Evolutionary conservation across 2,797 vertebrate genomes (phyloP).

Genomic region (Synanceia verrucosa): DNA sequence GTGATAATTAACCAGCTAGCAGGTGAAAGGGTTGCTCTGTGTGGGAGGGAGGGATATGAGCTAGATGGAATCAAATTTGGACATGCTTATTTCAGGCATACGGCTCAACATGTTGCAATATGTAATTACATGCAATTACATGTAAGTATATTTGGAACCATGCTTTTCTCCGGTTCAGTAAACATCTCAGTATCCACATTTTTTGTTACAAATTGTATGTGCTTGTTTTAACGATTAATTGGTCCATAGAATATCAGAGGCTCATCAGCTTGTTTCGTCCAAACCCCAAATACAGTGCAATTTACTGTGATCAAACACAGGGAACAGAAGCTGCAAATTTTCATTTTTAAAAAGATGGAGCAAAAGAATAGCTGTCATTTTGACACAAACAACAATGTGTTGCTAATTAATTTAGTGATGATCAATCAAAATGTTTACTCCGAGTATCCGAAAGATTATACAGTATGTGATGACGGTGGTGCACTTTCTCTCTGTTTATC

Average conservation of each 20-base stretch:
- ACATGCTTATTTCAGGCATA: constrained; percentile 54
- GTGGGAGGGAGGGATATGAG: constrained; percentile 60
- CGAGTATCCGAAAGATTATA: not conserved
- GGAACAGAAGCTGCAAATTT: not conserved
- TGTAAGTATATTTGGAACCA: constrained; percentile 23
- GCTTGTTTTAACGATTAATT: not conserved
- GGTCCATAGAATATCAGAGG: too few species aligned
- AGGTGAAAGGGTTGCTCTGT: constrained; percentile 65
- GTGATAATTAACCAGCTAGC: constrained; percentile 68
- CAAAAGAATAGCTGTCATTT: not conserved
- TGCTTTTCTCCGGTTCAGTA: constrained; percentile 29
- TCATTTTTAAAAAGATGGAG: not conserved
- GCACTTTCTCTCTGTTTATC: constrained; percentile 7
- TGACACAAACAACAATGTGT: not conserved
- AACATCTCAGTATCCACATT: constrained; percentile 31
- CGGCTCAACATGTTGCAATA: constrained; percentile 27
- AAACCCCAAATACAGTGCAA: not conserved
- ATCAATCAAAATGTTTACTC: not conserved
- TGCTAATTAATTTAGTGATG: not conserved
- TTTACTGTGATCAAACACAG: not conserved
- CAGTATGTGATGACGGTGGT: not conserved
- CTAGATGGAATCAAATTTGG: constrained; percentile 60
- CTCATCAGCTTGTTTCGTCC: not conserved
- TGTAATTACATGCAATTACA: too few species aligned
- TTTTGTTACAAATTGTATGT: too few species aligned